Conservation (phyloP, 2,888 invertebrate genomes). For the Minunthozetes semirufus region DNA sequence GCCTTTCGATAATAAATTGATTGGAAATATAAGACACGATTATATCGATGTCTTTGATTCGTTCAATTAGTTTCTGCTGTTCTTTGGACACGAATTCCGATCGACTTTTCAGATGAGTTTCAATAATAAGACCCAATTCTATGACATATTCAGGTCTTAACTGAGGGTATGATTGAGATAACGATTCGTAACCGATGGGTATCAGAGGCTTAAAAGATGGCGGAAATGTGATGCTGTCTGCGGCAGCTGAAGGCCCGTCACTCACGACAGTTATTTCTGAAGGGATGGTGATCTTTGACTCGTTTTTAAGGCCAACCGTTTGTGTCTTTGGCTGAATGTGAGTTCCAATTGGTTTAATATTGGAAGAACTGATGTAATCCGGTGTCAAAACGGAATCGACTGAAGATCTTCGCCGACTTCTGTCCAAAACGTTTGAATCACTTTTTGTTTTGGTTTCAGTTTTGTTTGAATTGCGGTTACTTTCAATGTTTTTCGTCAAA, state of each 20-base stretch:
- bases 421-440: neutral
- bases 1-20: constrained; percentile 26
- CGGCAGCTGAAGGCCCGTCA: neutral
- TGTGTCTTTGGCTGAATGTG: neutral
- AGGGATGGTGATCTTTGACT: neutral
- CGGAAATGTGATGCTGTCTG: neutral
- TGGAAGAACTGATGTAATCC: neutral
- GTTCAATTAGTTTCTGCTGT: constrained; percentile 25
- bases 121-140: constrained; percentile 35
- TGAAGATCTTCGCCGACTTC: neutral
- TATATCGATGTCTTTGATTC: constrained; percentile 32
- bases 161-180: constrained; percentile 30
- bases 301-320: neutral
- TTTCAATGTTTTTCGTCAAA: constrained; percentile 6
- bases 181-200: constrained; percentile 33
- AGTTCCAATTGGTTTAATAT: neutral
- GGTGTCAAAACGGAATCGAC: neutral
- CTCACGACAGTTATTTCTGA: constrained; percentile 9
- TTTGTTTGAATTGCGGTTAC: neutral
- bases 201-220: constrained; percentile 32
- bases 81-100: constrained; percentile 31
- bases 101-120: constrained; percentile 17
- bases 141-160: constrained; percentile 24
- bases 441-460: neutral
- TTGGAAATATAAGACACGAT: neutral